phyloP scores from a whole-genome alignment of 53 echinoderm and acorn worm species.

The Arbacia lixula region DNA sequence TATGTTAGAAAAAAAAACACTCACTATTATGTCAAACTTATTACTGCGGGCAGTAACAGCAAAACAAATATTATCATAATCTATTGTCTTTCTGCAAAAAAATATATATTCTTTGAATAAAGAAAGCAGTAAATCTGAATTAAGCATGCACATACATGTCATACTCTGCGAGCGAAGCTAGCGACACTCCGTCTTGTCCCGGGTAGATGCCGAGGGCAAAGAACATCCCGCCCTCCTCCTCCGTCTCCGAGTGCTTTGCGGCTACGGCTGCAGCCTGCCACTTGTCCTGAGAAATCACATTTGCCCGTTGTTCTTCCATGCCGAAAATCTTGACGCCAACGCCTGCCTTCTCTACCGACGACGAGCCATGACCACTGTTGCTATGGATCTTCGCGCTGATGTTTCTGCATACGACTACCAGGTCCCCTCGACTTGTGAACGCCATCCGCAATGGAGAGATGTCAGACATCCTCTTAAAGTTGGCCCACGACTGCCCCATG shows the following conservation, averaged over 20 bases:
- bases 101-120: no score
- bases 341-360: not conserved
- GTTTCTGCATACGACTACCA: slow-evolving; percentile 37
- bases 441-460: slow-evolving; percentile 34
- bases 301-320: not conserved
- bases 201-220: slow-evolving; percentile 34
- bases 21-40: no score
- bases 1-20: no score
- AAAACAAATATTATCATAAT: not conserved
- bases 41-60: no score
- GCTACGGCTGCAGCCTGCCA: slow-evolving; percentile 49
- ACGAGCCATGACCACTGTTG: not conserved
- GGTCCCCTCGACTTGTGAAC: slow-evolving; percentile 21
- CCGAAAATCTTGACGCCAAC: slow-evolving; percentile 29
- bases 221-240: not conserved
- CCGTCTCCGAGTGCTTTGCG: not conserved
- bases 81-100: not conserved
- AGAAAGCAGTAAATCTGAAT: not conserved
- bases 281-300: slow-evolving; percentile 14
- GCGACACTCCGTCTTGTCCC: not conserved
- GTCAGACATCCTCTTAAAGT: not conserved
- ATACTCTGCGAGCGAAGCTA: slow-evolving; percentile 33
- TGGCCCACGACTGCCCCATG: not conserved
- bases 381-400: not conserved
- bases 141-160: not conserved